Conservation (phyloP, 53 echinoderm and acorn worm genomes). For the Henricia sp. region DNA sequence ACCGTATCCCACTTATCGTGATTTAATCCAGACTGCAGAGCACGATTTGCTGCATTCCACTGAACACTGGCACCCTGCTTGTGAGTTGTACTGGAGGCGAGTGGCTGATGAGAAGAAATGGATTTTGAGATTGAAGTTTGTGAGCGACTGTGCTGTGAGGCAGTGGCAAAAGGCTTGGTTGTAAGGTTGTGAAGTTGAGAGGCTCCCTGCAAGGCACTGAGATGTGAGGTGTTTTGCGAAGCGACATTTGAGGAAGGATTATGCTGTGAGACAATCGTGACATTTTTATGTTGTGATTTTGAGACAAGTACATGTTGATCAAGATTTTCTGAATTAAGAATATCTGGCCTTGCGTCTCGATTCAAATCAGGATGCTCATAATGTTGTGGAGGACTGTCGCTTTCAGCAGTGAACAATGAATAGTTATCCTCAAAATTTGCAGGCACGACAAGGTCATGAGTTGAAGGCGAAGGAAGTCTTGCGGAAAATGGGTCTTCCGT, state of each 20-base stretch:
- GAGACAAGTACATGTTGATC: too few relatives aligned
- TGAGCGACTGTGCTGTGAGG: background rate
- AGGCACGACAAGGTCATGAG: slow-evolving; percentile 71
- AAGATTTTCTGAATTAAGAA: slow-evolving; percentile 17
- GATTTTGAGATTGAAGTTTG: background rate
- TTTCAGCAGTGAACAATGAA: too few relatives aligned
- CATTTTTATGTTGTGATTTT: too few relatives aligned
- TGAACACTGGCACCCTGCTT: slow-evolving; percentile 17
- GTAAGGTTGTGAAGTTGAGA: background rate
- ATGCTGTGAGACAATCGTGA: background rate
- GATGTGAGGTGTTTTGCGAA: background rate
- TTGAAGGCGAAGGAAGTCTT: slow-evolving; percentile 46
- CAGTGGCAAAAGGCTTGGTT: background rate
- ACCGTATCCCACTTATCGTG: slow-evolving; percentile 51
- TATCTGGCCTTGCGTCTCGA: slow-evolving; percentile 16
- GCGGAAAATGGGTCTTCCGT: slow-evolving; percentile 21
- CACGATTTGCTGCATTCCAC: slow-evolving; percentile 9
- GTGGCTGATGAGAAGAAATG: background rate
- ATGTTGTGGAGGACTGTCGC: background rate
- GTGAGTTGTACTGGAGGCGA: background rate
- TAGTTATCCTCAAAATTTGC: slow-evolving; percentile 34
- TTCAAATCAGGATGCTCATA: background rate
- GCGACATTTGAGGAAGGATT: background rate
- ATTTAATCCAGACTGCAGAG: slow-evolving; percentile 11
- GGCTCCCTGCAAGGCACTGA: background rate